Conservation (phyloP, 2,888 invertebrate species). For the Apamea monoglypha region DNA sequence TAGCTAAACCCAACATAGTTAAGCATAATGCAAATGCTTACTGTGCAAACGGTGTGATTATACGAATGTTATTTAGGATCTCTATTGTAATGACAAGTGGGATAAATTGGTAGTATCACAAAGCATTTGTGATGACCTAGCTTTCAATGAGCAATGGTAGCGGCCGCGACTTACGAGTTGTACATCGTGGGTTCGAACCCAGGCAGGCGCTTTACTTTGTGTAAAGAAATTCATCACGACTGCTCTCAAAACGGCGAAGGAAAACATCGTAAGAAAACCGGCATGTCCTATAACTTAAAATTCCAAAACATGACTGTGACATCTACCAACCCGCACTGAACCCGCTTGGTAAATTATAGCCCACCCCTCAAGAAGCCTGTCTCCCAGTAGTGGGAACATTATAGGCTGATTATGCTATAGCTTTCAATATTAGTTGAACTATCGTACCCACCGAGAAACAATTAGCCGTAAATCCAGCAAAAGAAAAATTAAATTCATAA, state of each 20-base stretch:
- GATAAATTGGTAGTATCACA: not conserved
- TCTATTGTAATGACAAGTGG: not conserved
- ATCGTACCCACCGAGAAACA: not conserved
- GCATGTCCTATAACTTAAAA: too few relatives aligned
- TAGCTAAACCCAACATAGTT: slow-evolving; percentile 12
- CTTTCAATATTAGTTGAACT: not conserved
- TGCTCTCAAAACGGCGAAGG: too few relatives aligned
- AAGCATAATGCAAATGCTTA: slow-evolving; percentile 17
- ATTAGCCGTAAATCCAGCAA: not conserved
- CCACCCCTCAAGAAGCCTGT: too few relatives aligned
- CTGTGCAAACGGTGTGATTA: not conserved
- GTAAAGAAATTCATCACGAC: too few relatives aligned
- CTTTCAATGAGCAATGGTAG: not conserved
- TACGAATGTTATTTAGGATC: not conserved
- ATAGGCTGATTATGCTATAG: not conserved
- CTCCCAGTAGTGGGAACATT: too few relatives aligned
- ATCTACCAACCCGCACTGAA: too few relatives aligned
- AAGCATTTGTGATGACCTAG: not conserved
- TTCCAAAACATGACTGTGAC: too few relatives aligned
- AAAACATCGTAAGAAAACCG: too few relatives aligned
- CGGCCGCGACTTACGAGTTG: too few relatives aligned
- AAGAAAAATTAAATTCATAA: slow-evolving; percentile 1
- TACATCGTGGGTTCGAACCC: too few relatives aligned
- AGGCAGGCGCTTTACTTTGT: too few relatives aligned
- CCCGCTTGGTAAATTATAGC: too few relatives aligned